Evolutionary conservation across 2,888 invertebrate species (phyloP).

Genomic region (Liopterus haemorrhoidalis): DNA sequence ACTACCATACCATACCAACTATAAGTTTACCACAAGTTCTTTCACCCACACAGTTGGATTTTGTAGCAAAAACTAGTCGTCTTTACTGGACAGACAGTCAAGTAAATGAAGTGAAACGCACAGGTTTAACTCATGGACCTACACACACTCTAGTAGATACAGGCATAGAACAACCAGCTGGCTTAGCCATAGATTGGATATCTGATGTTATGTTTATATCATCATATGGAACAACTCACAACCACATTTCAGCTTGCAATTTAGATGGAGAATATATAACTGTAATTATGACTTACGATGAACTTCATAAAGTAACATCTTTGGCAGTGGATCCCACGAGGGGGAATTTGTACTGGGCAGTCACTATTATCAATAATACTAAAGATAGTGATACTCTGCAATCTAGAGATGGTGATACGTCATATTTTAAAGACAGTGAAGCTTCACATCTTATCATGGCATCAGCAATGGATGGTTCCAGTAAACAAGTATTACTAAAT

Average conservation of each 20-base stretch:
- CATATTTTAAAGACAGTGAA: no score
- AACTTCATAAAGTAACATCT: slow-evolving; percentile 52
- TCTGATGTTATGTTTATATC: slow-evolving; percentile 70
- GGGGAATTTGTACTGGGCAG: slow-evolving; percentile 55
- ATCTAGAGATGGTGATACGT: slow-evolving; percentile 41
- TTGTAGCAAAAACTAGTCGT: slow-evolving; percentile 57
- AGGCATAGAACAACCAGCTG: slow-evolving; percentile 58
- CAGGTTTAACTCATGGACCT: slow-evolving; percentile 61
- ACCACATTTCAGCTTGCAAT: slow-evolving; percentile 62
- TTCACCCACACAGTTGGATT: slow-evolving; percentile 65
- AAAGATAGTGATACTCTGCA: slow-evolving; percentile 29
- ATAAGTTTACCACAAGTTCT: slow-evolving; percentile 66
- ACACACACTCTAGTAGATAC: slow-evolving; percentile 70
- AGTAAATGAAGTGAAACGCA: slow-evolving; percentile 67
- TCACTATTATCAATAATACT: slow-evolving; percentile 42
- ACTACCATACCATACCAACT: slow-evolving; percentile 75
- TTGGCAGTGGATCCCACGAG: slow-evolving; percentile 63
- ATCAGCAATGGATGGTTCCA: slow-evolving; percentile 62
- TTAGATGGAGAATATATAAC: slow-evolving; percentile 66
- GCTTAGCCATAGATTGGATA: slow-evolving; percentile 79
- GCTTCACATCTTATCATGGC: slow-evolving; percentile 43
- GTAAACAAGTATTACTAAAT: slow-evolving; percentile 41
- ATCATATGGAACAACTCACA: slow-evolving; percentile 48
- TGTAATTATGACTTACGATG: slow-evolving; percentile 42
- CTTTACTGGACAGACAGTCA: slow-evolving; percentile 76